Conservation (phyloP, 1,140 invertebrate species). For the Tetramorium simillimum region DNA sequence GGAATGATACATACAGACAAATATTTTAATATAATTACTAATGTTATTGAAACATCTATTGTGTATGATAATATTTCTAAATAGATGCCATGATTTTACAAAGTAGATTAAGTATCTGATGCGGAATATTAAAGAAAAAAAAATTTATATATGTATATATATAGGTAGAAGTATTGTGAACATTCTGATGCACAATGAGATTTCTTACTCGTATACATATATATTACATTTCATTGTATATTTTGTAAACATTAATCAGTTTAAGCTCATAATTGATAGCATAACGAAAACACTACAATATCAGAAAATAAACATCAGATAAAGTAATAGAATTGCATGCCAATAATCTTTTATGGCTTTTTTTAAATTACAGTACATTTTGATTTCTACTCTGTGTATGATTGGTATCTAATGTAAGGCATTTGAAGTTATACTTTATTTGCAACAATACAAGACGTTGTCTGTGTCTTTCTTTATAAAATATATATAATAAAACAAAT, state of each 20-base stretch:
- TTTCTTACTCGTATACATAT: constrained; percentile 46
- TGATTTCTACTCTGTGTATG: constrained; percentile 57
- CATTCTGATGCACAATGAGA: constrained; percentile 45
- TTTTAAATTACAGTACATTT: constrained; percentile 15
- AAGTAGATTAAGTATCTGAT: constrained; percentile 52
- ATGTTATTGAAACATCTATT: constrained; percentile 54
- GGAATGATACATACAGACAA: constrained; percentile 44
- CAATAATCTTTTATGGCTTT: constrained; percentile 1
- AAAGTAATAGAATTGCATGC: constrained; percentile 34
- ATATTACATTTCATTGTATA: constrained; percentile 47
- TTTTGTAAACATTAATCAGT: constrained; percentile 51
- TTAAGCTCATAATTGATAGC: constrained; percentile 24
- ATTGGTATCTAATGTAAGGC: constrained; percentile 50
- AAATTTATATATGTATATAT: constrained; percentile 39
- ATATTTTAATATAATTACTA: constrained; percentile 67
- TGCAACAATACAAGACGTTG: not conserved
- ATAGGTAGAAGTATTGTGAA: constrained; percentile 31
- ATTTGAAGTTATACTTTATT: constrained; percentile 7
- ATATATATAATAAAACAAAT: not conserved
- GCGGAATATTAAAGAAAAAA: constrained; percentile 24
- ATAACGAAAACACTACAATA: constrained; percentile 1
- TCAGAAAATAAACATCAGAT: constrained; percentile 12
- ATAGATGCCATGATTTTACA: constrained; percentile 61
- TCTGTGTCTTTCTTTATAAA: not conserved
- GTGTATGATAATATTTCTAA: constrained; percentile 64